Evolutionary conservation across 2,797 vertebrate genomes (phyloP).

Genomic region (Cossypha niveicapilla): DNA sequence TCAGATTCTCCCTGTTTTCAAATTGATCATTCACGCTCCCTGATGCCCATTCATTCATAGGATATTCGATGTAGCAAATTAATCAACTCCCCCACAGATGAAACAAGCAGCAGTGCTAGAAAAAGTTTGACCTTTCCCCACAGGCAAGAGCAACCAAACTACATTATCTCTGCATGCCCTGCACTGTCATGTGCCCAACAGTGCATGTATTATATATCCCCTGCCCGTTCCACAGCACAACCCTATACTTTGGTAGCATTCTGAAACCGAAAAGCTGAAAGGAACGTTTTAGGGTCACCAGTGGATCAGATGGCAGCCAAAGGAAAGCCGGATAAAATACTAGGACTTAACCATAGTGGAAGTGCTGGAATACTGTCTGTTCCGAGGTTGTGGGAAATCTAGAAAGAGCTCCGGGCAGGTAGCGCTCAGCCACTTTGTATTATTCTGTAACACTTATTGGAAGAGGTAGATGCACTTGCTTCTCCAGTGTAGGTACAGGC

Average conservation of each 20-base stretch:
- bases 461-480: not conserved
- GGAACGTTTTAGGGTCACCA: not conserved
- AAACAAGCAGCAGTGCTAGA: not conserved
- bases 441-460: not conserved
- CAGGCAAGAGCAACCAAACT: not conserved
- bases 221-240: not conserved
- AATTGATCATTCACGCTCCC: not conserved
- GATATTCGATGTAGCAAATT: not conserved
- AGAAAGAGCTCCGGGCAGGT: not conserved
- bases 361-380: not conserved
- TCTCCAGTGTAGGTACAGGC: not conserved
- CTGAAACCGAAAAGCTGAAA: not conserved
- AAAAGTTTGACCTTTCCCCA: not conserved
- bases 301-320: not conserved
- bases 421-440: not conserved
- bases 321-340: not conserved
- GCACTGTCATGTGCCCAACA: not conserved
- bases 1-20: not conserved
- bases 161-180: not conserved
- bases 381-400: not conserved
- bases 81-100: not conserved
- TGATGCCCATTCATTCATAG: not conserved
- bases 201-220: not conserved
- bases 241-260: not conserved
- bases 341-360: not conserved